A percentile compares a stretch with the other conserved stretches of the same genome.
These are phyloP conservation scores for Jaculus jaculus DNA, from an alignment of 2,113 vertebrate species.

Conservation along the genomic window DNA sequence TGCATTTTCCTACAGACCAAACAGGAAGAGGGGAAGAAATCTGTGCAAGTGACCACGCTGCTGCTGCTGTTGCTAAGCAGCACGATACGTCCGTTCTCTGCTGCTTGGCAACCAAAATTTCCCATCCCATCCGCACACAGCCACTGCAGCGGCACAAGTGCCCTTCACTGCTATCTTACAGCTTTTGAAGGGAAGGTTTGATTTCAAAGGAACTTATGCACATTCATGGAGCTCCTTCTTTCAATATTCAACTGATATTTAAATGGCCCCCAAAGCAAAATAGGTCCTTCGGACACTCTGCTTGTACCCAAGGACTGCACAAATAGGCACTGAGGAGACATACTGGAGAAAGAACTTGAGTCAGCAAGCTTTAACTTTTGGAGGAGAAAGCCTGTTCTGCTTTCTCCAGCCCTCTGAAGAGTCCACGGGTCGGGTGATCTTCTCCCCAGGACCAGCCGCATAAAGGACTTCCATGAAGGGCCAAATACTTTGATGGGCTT, in stretches of 20 bases:
- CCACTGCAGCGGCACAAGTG: constrained; percentile 10
- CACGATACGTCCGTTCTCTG: constrained; percentile 66
- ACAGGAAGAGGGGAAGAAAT: constrained; percentile 59
- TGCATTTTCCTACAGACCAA: constrained; percentile 50
- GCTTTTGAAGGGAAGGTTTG: constrained; percentile 19
- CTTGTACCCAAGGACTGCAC: neutral
- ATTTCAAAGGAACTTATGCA: neutral
- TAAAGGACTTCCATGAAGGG: too few species aligned
- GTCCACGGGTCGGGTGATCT: too few species aligned
- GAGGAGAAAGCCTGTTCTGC: neutral
- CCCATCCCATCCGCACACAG: constrained; percentile 57
- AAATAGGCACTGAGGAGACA: neutral
- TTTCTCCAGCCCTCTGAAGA: neutral
- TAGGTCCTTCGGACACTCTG: neutral
- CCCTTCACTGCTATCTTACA: constrained; percentile 44
- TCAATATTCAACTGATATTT: neutral
- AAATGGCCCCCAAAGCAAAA: neutral
- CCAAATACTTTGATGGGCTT: neutral
- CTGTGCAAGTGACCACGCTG: constrained; percentile 65
- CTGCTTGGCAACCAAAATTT: constrained; percentile 76
- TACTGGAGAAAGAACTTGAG: neutral
- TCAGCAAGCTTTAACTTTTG: neutral
- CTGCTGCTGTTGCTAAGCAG: constrained; percentile 76
- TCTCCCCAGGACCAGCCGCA: neutral
- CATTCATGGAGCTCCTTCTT: neutral